Base-by-base conservation (phyloP, 2,888 invertebrate genomes). In the Drymonia ruficornis region DNA sequence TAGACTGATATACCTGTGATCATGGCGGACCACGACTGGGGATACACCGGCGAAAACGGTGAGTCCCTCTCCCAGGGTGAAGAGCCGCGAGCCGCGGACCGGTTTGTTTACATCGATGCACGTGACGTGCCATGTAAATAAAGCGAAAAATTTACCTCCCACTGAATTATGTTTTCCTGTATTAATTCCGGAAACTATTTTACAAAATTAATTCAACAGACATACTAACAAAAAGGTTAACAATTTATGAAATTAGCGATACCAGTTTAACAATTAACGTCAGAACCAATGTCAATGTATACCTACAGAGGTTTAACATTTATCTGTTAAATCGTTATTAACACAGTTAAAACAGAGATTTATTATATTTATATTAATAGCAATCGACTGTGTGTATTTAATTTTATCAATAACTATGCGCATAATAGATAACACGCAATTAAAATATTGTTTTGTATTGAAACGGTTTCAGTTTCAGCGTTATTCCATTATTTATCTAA, bases 11-110 rank as follows among this genome's bases (percentile, higher is more conserved):
- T 70, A 65, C 56, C 61, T 57, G 80, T 76, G 76, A 73, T 67
- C 72, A 93, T 93, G 91, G 91, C 88, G 70, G 87, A 89, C 70
- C 69, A 79, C 69, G 93, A 93, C 56, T 94, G 94, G 94, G 94
- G 94, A 85, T 94, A 94, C 86, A 93, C 93, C 70, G 86, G 89
- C 72, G 91, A 90, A 67, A 94, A 94, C 82, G 94, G 94, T 94
- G 78, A 93, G 93, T 91, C 70, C 65, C 60, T 61, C 67, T 60
- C 62, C 58, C 64, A 66, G 59, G 65, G 63, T 69, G 56, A 74
- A 72, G 70, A 70, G 72, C 67, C 73, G 57, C 57, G 61, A 67
- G 72, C 65, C 69, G 67, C 70, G 67, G 81, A 90, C 89, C 90
- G 90, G 89, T 91, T 90, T 92, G 90, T 91, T 91, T 90, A 91